Percentiles rank a stretch among this genome's conserved stretches.
These are phyloP conservation scores for Trachelus tabidus DNA, from an alignment of 2,888 invertebrate species.

Conservation along the genomic window DNA sequence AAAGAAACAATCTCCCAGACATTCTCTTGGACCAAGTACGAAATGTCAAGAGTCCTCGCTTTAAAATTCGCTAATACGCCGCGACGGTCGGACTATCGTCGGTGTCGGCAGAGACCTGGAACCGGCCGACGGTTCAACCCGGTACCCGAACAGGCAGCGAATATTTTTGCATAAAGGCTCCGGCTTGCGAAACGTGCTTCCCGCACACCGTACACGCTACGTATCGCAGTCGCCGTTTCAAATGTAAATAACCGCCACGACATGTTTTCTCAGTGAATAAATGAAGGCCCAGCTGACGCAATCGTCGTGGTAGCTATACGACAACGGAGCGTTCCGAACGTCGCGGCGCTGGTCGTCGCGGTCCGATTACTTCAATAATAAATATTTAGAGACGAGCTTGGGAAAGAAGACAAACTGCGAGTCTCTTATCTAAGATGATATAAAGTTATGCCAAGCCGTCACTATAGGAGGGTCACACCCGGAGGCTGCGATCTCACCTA, in stretches of 20 bases:
- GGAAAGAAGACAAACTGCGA: constrained; percentile 28
- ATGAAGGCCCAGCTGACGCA: constrained; percentile 34
- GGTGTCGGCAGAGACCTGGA: neutral
- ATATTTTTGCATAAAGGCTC: constrained; percentile 26
- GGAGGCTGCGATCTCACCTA: no score
- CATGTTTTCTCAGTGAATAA: constrained; percentile 39
- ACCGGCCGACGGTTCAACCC: neutral
- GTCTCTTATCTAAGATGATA: constrained; percentile 33
- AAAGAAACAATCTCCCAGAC: no score
- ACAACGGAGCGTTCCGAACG: neutral
- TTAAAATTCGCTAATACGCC: no score
- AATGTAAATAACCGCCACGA: constrained; percentile 37
- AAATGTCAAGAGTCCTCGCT: no score
- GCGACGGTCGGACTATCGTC: neutral
- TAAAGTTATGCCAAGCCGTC: constrained; percentile 15
- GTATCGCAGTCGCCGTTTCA: constrained; percentile 21
- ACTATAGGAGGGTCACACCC: no score
- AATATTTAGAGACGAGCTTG: constrained; percentile 39
- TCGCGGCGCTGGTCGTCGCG: neutral
- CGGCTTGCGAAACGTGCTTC: constrained; percentile 9
- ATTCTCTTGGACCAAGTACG: no score
- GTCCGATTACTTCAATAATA: constrained; percentile 36
- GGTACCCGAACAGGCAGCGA: neutral
- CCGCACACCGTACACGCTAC: neutral
- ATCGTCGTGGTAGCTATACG: constrained; percentile 16